Percentiles rank a stretch among this genome's conserved stretches.
phyloP scores from a whole-genome alignment of 2,888 invertebrate genomes.

The Chrysopilus asiliformis region DNA sequence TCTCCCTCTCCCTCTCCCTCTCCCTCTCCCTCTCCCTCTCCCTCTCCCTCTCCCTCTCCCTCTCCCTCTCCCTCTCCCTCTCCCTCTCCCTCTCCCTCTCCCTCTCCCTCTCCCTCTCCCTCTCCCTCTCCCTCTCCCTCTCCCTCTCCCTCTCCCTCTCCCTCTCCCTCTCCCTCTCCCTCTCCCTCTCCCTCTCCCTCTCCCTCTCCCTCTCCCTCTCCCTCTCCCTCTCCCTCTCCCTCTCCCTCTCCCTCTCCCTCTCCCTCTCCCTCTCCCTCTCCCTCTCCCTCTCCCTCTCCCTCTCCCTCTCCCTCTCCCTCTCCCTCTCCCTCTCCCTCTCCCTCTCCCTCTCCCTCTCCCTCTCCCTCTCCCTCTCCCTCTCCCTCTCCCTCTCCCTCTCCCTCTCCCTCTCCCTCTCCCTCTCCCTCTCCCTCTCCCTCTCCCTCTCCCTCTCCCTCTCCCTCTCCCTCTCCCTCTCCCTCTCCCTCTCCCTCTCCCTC shows the following conservation, averaged over 20 bases:
- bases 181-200: background rate
- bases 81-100: background rate
- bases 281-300: background rate
- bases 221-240: background rate
- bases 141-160: background rate
- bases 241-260: background rate
- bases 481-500: too few relatives aligned
- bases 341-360: background rate
- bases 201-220: background rate
- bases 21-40: background rate
- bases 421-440: too few relatives aligned
- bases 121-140: background rate
- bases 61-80: background rate
- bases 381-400: too few relatives aligned
- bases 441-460: too few relatives aligned
- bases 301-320: background rate
- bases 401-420: too few relatives aligned
- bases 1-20: background rate
- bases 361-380: too few relatives aligned
- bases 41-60: background rate
- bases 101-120: background rate
- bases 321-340: too few relatives aligned
- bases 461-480: too few relatives aligned
- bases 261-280: background rate
- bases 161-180: background rate